Conservation (phyloP, 2,888 invertebrate genomes). For the Pammene fasciana region DNA sequence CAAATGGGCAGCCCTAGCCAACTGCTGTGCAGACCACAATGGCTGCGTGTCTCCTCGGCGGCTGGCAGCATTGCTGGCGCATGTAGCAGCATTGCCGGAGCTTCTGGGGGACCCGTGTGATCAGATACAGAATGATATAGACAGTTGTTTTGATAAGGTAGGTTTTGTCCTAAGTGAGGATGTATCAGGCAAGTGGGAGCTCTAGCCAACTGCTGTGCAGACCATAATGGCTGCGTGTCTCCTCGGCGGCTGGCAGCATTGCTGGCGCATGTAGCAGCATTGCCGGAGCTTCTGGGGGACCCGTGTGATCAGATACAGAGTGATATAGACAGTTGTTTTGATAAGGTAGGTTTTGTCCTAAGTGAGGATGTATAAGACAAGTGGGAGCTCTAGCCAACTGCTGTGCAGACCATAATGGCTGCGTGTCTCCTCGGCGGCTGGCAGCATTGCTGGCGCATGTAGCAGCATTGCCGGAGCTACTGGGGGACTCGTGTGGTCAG, state of each 20-base stretch:
- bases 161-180: conserved; percentile 85
- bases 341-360: conserved; percentile 74
- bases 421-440: too few species aligned
- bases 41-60: conserved; percentile 87
- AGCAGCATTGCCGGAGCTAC: too few species aligned
- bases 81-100: conserved; percentile 83
- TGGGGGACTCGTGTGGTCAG: too few species aligned
- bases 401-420: too few species aligned
- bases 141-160: conserved; percentile 89
- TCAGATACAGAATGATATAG: conserved; percentile 86
- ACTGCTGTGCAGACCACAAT: conserved; percentile 89
- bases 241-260: conserved; percentile 85
- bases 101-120: conserved; percentile 85
- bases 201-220: conserved; percentile 87
- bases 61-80: conserved; percentile 84
- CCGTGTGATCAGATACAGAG: conserved; percentile 85
- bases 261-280: conserved; percentile 85
- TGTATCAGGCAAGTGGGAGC: conserved; percentile 85
- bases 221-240: conserved; percentile 89
- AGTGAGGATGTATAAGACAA: too few species aligned
- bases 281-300: conserved; percentile 83
- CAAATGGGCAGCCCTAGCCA: conserved; percentile 86
- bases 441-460: too few species aligned
- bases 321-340: conserved; percentile 89
- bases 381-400: too few species aligned